Percentiles rank a stretch among this genome's conserved stretches.
Evolutionary conservation across 2,797 vertebrate genomes (phyloP).

Genomic region (Caiman crocodilus): DNA sequence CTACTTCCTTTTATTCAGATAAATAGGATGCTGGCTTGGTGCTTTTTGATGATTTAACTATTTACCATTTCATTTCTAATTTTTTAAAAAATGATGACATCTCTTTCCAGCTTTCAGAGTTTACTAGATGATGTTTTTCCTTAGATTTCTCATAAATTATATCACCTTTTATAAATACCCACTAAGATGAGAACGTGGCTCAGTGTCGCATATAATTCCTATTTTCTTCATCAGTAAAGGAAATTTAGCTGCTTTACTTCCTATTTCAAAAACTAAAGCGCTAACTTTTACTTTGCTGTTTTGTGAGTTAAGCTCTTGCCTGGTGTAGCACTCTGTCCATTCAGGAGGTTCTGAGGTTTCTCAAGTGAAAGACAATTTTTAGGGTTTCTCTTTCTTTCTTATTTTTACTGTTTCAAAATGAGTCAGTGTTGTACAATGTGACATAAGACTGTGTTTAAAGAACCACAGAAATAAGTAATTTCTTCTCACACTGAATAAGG

Average conservation of each 20-base stretch:
- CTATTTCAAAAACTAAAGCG: background rate
- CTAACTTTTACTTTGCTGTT: background rate
- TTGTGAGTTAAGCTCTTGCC: background rate
- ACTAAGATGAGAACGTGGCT: background rate
- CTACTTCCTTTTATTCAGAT: background rate
- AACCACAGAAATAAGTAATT: background rate
- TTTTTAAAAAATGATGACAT: conserved; percentile 1
- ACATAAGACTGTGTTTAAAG: background rate
- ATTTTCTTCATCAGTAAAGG: background rate
- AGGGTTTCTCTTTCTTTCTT: background rate
- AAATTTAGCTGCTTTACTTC: background rate
- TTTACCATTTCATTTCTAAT: background rate
- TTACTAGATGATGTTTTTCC: background rate
- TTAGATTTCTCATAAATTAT: background rate
- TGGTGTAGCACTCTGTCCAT: background rate
- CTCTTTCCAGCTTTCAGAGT: too few relatives aligned
- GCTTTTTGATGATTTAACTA: background rate
- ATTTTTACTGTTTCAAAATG: background rate
- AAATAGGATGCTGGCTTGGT: background rate
- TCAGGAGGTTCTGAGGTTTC: background rate
- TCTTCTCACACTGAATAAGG: background rate
- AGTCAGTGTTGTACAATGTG: background rate
- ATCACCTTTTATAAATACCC: background rate
- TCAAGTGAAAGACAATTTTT: background rate
- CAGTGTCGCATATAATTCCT: background rate